Conservation (phyloP, 2,797 vertebrate species). For the Pitangus sulphuratus region DNA sequence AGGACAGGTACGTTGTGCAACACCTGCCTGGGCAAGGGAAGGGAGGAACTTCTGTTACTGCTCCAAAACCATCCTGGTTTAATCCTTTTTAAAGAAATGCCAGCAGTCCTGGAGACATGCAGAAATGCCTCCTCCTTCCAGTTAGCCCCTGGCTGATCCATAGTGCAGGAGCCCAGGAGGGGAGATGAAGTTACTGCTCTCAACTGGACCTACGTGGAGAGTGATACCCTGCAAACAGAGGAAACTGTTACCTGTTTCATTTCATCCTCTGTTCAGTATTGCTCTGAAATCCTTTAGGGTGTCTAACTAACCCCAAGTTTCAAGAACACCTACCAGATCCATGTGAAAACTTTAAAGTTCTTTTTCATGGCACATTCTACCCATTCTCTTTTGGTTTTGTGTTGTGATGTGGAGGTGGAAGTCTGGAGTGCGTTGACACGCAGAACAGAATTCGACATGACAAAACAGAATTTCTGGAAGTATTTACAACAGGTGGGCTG, state of each 20-base stretch:
- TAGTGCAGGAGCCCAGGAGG: background rate
- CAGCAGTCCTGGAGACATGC: fast-evolving
- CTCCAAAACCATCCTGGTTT: fast-evolving
- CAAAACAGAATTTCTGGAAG: background rate
- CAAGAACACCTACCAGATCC: background rate
- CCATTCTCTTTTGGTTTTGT: background rate
- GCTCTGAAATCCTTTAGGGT: background rate
- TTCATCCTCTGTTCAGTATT: background rate
- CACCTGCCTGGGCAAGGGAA: fast-evolving
- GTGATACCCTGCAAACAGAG: background rate
- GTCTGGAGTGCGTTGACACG: too few relatives aligned
- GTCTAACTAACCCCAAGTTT: background rate
- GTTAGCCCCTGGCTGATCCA: fast-evolving
- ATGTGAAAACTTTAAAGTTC: background rate
- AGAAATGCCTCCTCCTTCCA: background rate
- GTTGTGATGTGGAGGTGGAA: background rate
- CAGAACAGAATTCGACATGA: too few relatives aligned
- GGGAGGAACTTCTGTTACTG: background rate
- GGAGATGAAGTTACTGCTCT: background rate
- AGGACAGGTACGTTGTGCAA: background rate
- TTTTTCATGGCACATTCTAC: background rate
- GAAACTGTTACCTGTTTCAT: background rate
- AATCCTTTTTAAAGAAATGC: background rate
- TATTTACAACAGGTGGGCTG: background rate
- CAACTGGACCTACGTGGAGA: background rate